Evolutionary conservation across 2,888 invertebrate genomes (phyloP), one percentile per base, ranked within the genome.

Genomic region (Lutraria lutraria): DNA sequence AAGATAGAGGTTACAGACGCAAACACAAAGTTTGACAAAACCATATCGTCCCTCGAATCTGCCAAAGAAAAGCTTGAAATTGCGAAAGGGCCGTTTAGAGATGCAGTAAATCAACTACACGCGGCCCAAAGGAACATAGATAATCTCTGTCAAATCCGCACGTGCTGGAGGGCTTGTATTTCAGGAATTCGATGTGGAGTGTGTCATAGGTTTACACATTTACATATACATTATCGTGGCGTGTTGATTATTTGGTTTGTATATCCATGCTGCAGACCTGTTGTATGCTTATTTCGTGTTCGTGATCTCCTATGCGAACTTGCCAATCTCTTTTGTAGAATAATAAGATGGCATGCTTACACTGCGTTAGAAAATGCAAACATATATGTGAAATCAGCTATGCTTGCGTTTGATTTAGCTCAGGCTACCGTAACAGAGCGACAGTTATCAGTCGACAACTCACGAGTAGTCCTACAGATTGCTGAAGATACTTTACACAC

Each of bases 381-480:
- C 54, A 21, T 90, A 21, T 84, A 90, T 86, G 91, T 92, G 8
- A 86, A 87, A 60, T n/a, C 63, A n/a, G 89, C 90, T 31, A 89
- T 93, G 88, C 12, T 90, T n/a, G 88, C 90, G 21, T 83, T 91
- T 21, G 93, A 93, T 86, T 60, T 79, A 16, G 93, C 92, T 25
- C 89, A 92, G 68, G 81, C 60, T 6, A 88, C 68, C 0, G 52
- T 93, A 15, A 85, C 91, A 4, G 91, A 84, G 10, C 92, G 91
- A 15, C 92, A 92, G 72, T 25, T 89, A 81, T 87, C 85, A 12
- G 92, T 92, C 31, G 92, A 93, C 54, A 92, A 90, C 81, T 89
- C 93, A 0, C 87, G 91, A 31, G 88, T 91, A 19, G 89, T 93
- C 0, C 52, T 93, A 29, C 31, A 53, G 0, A 21, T 89, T 8